Evolutionary conservation across 2,888 invertebrate genomes (phyloP), one percentile per base, ranked within the genome.

Genomic region (Tridacna gigas): DNA sequence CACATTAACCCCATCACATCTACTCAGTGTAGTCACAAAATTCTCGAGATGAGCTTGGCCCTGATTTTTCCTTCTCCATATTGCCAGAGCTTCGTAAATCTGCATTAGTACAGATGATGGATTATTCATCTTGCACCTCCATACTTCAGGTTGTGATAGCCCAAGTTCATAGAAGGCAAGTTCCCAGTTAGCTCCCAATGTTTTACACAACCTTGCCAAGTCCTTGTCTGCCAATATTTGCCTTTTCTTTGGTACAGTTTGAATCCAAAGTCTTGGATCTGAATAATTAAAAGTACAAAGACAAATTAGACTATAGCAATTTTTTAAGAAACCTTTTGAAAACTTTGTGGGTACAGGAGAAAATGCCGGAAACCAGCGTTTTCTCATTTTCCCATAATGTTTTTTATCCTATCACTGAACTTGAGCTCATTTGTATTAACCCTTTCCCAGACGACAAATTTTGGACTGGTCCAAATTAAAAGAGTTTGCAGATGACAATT

Each of bases 181-280:
- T 69, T 86, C 82, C 88, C 88, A 88, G 61, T 84, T 84, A 13
- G 47, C 37, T 0, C 83, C 85, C 9, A 88, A 65, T 25, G 80
- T 67, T 45, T 86, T 80, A n/a, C 86, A 80, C 18, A 88, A 79
- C 48, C 81, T 71, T 45, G 86, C 84, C 25, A 88, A 61, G 26
- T 88, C 88, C 51, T 82, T 74, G 45, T 88, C 88, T 11, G 22
- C 48, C 18, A 88, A 56, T 28, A 67, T 51, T 18, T 51, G n/a
- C 0, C 22, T 66, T 25, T 73, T 61, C 18, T 66, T 66, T 12
- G 74, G 74, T 66, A 88, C 74, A 18, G 47, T 63, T 11, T 74
- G n/a, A n/a, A 85, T 81, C 88, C 85, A 88, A 7, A 9, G 22
- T 26, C 60, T 13, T n/a, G 76, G 73, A 56, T 83, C 86, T 86